Base-by-base conservation (phyloP, 1,140 invertebrate species). In the Fopius arisanus region DNA sequence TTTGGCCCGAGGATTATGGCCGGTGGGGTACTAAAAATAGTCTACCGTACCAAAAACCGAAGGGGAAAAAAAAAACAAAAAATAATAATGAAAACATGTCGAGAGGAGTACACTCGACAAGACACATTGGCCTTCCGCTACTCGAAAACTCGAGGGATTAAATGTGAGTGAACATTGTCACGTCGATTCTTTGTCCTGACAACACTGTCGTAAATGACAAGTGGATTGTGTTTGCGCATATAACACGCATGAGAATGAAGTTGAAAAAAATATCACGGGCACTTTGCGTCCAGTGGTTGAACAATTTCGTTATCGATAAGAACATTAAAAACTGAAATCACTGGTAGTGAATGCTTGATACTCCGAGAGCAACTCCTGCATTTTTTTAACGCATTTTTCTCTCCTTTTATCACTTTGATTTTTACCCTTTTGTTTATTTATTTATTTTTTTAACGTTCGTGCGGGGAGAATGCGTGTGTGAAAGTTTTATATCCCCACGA, bases 151-250 rank as follows among this genome's bases (percentile, higher is more conserved):
- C 33, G 43, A 16, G 28, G 54, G 48, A 51, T 21, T 7, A 51
- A 51, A 51, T 51, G 48, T 51, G 21, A 28, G 54, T 28, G 23
- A 62, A 7, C 54, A 62, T 62, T 62, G 54, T 62, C 54, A n/a
- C 54, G 54, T 62, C 54, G 28, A 62, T 26, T 6, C 23, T 62
- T 62, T 48, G 43, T 48, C 14, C 43, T 48, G n/a, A 19, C 43
- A 48, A 48, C 14, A 16, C 43, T n/a, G 43, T 48, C n/a, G 43
- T 48, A 48, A 48, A n/a, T 48, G 43, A 48, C 43, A 48, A 48
- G 43, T 48, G 43, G 43, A 48, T 12, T 48, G 43, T 48, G 43
- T 5, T 37, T 12, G 12, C 33, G 33, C 12, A 37, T 37, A 37
- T 54, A 16, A 54, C 48, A 54, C 48, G 7, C 48, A 19, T 54